Evolutionary conservation across 1,140 invertebrate species (phyloP).

Genomic region (Drusus annulatus): DNA sequence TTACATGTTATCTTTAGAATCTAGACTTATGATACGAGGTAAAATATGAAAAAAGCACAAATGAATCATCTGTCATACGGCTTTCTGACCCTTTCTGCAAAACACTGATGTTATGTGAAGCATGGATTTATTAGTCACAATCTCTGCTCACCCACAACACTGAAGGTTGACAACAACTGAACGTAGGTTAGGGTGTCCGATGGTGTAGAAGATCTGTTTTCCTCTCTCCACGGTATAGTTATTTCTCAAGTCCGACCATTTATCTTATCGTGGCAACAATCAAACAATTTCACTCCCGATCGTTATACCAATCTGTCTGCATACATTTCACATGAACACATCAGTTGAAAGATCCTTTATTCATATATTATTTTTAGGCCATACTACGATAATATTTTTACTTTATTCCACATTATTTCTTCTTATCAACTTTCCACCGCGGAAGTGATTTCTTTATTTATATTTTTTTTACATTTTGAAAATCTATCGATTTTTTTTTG

Average conservation of each 20-base stretch:
- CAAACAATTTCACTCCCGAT: no score
- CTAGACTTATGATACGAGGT: no score
- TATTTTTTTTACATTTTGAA: not conserved
- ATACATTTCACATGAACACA: constrained; percentile 8
- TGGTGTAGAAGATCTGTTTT: not conserved
- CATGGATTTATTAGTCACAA: not conserved
- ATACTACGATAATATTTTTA: not conserved
- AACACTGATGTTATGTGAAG: constrained; percentile 3
- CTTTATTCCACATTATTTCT: no score
- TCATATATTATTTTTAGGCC: not conserved
- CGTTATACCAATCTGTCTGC: not conserved
- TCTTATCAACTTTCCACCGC: no score
- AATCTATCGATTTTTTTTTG: not conserved
- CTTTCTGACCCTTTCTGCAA: not conserved
- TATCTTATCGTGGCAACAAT: no score
- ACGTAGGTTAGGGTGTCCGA: not conserved
- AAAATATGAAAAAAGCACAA: no score
- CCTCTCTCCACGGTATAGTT: no score
- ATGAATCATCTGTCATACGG: no score
- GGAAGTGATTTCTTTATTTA: not conserved
- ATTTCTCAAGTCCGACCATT: no score
- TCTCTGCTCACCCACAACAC: constrained; percentile 18
- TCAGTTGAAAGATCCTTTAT: not conserved
- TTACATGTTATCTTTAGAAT: no score
- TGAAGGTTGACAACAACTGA: not conserved